phyloP scores from a whole-genome alignment of 2,113 vertebrate genomes.

The Podiceps cristatus region DNA sequence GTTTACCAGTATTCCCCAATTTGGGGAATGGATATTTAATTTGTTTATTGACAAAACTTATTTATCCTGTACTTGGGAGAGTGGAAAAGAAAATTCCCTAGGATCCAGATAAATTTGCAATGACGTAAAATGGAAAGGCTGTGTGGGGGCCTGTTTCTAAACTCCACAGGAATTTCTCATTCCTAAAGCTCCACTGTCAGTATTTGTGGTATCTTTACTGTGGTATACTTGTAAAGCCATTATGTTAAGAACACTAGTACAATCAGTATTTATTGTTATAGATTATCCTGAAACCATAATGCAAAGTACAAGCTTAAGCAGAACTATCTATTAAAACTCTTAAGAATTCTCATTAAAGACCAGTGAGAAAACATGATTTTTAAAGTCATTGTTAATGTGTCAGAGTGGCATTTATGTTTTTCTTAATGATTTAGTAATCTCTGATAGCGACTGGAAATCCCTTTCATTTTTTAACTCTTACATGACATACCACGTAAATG shows the following conservation, averaged over 20 bases:
- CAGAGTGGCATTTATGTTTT: background rate
- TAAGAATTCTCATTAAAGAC: background rate
- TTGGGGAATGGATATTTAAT: background rate
- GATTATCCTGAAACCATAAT: background rate
- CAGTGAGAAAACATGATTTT: background rate
- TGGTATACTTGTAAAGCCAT: background rate
- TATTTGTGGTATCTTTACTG: background rate
- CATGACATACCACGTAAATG: background rate
- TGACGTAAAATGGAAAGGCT: background rate
- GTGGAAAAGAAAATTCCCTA: background rate
- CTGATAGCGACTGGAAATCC: background rate
- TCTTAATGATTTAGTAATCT: background rate
- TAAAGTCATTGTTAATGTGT: background rate
- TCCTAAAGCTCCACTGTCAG: background rate
- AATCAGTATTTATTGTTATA: background rate
- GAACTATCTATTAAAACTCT: background rate
- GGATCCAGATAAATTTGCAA: background rate
- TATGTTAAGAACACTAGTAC: background rate
- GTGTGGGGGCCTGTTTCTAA: background rate
- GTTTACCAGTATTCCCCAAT: background rate
- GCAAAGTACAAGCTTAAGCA: background rate
- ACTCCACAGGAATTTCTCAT: background rate
- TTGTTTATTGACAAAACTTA: background rate
- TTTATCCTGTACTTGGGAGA: background rate
- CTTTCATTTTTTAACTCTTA: background rate